Evolutionary conservation across 2,797 vertebrate genomes (phyloP).

Genomic region (Petrocephalus schoutedeni): DNA sequence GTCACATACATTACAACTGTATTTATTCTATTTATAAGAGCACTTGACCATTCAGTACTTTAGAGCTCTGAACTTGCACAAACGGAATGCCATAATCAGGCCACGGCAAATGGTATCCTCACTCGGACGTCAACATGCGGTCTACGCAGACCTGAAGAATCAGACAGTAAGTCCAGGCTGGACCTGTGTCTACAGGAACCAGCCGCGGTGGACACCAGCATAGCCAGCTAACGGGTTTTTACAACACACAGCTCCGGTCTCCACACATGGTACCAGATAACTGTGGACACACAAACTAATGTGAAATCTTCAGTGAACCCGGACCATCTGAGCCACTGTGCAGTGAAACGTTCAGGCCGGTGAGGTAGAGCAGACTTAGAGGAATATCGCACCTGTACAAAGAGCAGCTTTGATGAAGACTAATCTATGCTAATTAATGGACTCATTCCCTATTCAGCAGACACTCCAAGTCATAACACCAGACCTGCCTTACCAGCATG

Average conservation of each 20-base stretch:
- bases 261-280: too few species aligned
- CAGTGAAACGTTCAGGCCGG: not conserved
- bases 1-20: not conserved
- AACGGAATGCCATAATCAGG: not conserved
- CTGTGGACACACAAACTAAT: too few species aligned
- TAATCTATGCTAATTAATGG: conserved; percentile 11
- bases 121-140: not conserved
- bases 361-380: not conserved
- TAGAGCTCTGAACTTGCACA: not conserved
- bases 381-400: not conserved
- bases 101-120: not conserved
- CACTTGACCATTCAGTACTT: not conserved
- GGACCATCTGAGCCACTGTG: not conserved
- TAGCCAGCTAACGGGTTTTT: not conserved
- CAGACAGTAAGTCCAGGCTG: not conserved
- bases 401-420: conserved; percentile 15
- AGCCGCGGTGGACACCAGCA: not conserved
- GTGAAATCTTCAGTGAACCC: too few species aligned
- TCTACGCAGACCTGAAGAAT: not conserved
- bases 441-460: not conserved
- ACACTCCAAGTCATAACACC: not conserved
- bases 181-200: not conserved
- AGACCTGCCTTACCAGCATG: not conserved
- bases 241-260: not conserved
- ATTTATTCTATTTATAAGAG: not conserved